Evolutionary conservation across 2,888 invertebrate species (phyloP).

Genomic region (Xestia xanthographa): DNA sequence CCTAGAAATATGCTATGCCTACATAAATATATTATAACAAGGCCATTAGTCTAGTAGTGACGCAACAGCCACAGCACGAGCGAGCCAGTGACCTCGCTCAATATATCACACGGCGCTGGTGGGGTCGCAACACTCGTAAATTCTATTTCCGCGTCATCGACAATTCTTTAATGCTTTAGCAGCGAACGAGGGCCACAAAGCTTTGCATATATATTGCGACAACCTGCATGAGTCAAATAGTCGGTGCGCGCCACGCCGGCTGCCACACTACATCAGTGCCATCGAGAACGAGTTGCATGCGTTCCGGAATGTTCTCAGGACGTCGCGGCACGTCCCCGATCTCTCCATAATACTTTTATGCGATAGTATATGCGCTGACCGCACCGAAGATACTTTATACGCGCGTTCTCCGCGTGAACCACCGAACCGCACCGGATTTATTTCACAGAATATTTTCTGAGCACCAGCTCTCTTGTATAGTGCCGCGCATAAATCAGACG

Average conservation of each 20-base stretch:
- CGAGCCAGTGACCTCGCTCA: conserved; percentile 82
- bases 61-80: conserved; percentile 74
- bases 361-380: conserved; percentile 76
- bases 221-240: conserved; percentile 70
- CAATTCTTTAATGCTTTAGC: conserved; percentile 70
- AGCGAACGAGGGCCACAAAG: conserved; percentile 67
- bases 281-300: conserved; percentile 65
- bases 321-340: conserved; percentile 73
- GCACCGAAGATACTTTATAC: conserved; percentile 77
- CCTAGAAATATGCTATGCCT: conserved; percentile 74
- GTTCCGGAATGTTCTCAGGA: conserved; percentile 76
- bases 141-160: conserved; percentile 85
- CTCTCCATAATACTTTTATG: conserved; percentile 78
- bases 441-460: conserved; percentile 79
- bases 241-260: conserved; percentile 76
- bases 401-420: conserved; percentile 73
- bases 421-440: conserved; percentile 82
- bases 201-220: conserved; percentile 80
- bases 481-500: conserved; percentile 78
- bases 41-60: conserved; percentile 80
- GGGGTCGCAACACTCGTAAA: conserved; percentile 81
- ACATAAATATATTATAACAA: conserved; percentile 79
- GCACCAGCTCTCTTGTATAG: conserved; percentile 69
- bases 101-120: conserved; percentile 75
- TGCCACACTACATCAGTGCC: conserved; percentile 75